Base-by-base conservation (phyloP, 1,140 invertebrate species). In the Lordiphosa stackelbergi region DNA sequence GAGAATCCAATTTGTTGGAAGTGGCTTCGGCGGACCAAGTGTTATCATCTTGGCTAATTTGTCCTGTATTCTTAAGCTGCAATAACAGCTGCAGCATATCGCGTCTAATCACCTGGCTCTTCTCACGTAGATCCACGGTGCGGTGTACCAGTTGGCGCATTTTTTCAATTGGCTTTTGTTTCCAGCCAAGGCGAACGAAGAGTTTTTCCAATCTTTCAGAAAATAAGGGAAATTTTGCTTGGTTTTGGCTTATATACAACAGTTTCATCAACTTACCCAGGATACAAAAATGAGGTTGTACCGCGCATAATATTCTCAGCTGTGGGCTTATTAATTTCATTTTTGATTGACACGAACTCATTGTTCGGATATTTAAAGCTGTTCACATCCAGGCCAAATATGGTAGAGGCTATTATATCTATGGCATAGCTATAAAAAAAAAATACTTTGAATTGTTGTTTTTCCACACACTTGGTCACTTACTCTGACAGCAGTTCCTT, bases 31-130 rank as follows among this genome's bases (percentile, higher is more conserved):
- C 58, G 5, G 73, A 53, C 66, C 73, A 85, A 1, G 68, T 37
- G 10, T 56, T 22, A 13, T 85, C 84, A 37, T 88, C 84, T 0
- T 45, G 46, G 24, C 22, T 78, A 8, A 89, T 59, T 47, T 71
- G 61, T 40, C 86, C 88, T 9, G 88, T 88, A 47, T 90, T 89
- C 13, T 88, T 88, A 2, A 91, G 54, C 34, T 90, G 88, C 37
- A 91, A 79, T 6, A 92, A 57, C 1, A 91, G 66, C 48, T 91
- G 90, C 51, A 92, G 66, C 48, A 91, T 88, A 78, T 92, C 91
- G 36, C 88, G 88, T 42, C 90, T 77, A 1, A 68, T 71, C 1
- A 91, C 57, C 19, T 88, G 87, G 38, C 89, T 86, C 4, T 88
- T 63, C 58, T 90, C 88, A 10, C 91, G 69, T 38, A 89, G 88